phyloP scores from a whole-genome alignment of 2,888 invertebrate species.

The Himalopsyche kuldschensis region DNA sequence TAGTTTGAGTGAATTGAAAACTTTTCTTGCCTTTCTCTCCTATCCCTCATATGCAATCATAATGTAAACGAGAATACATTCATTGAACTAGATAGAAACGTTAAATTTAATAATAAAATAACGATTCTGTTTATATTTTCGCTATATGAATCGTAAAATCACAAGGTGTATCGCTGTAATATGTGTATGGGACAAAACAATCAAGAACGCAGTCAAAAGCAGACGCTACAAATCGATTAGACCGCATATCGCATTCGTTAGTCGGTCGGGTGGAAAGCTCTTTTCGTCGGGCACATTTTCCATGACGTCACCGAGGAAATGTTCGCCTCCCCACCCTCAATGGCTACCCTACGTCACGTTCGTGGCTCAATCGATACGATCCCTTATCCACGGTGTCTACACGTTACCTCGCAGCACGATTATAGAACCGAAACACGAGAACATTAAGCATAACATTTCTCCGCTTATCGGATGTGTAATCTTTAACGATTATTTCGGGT shows the following conservation, averaged over 20 bases:
- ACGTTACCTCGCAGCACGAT: background rate
- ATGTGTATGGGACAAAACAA: background rate
- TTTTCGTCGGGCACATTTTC: slow-evolving; percentile 6
- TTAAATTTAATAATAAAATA: too few relatives aligned
- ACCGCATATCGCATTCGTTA: slow-evolving; percentile 9
- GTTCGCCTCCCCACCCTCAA: background rate
- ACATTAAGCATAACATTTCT: background rate
- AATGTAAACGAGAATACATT: too few relatives aligned
- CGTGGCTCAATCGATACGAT: slow-evolving; percentile 1
- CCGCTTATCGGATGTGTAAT: slow-evolving; percentile 2
- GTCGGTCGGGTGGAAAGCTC: background rate
- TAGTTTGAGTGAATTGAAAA: too few relatives aligned
- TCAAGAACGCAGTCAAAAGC: background rate
- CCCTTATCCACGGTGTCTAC: background rate
- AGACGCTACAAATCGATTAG: slow-evolving; percentile 21
- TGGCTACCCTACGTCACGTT: slow-evolving; percentile 18
- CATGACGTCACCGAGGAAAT: slow-evolving; percentile 27
- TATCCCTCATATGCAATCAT: too few relatives aligned
- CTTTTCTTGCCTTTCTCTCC: too few relatives aligned
- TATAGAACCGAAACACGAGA: background rate
- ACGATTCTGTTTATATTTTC: too few relatives aligned
- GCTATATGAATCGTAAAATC: background rate
- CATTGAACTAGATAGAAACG: too few relatives aligned
- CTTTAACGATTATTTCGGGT: background rate
- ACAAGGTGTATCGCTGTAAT: background rate